Evolutionary conservation across 2,113 vertebrate species (phyloP), one percentile per base, ranked within the genome.

Genomic region (Phaetusa simplex): DNA sequence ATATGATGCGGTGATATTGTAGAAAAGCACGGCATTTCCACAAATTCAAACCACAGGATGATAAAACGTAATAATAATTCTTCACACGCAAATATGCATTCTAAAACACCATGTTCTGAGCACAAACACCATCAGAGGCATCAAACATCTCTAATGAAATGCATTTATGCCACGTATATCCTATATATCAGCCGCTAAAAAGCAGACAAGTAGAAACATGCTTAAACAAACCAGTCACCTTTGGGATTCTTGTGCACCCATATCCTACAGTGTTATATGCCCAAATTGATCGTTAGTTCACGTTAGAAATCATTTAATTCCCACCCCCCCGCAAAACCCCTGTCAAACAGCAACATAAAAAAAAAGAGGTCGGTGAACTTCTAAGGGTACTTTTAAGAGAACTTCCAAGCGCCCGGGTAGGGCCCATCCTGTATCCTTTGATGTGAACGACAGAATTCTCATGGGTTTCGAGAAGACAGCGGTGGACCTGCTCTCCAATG

Each of bases 341-440:
- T 14, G 23, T 24, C 52, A 64, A 88, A 47, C 27, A 70, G 32
- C 14, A 88, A n/a, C 6, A 0, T 1, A 86, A 52, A 9, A 87
- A 26, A 26, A 64, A 62, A 15, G 23, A 74, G 27, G 88, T 12
- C 12, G 2, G 6, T 8, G 16, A 86, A 43, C 32, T 86, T 40
- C 59, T n/a, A n/a, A 64, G 19, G 32, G 8, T n/a, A 27, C 11
- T n/a, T n/a, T n/a, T n/a, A 36, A 40, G 19, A 67, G 59, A 70
- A 45, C n/a, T 78, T 89, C 38, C 50, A 61, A 45, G 29, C 5
- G 62, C 4, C 18, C 0, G 0, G 2, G 10, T 8, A 83, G 22
- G 21, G 26, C 17, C 24, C 4, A 3, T 23, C 14, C 61, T 26
- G 20, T 16, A 14, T 7, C 38, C 27, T 58, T 6, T 58, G 40